Conservation (phyloP, 2,888 invertebrate genomes). For the Leucoptera coffeella region DNA sequence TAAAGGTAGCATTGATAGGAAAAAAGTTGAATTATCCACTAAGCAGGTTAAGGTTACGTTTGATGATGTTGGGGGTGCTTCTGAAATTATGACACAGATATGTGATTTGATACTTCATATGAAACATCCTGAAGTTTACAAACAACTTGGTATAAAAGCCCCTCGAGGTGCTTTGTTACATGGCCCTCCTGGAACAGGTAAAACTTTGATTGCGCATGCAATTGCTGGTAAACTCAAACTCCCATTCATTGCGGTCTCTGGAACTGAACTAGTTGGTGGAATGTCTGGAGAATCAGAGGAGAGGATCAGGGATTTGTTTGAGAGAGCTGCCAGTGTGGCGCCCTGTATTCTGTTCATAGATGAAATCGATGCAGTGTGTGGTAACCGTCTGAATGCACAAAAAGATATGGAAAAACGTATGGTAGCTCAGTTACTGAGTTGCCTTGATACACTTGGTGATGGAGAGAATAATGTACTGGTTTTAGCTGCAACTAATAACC, state of each 20-base stretch:
- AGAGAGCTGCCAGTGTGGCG: conserved; percentile 66
- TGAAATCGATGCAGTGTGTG: conserved; percentile 95
- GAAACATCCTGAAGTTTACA: conserved; percentile 86
- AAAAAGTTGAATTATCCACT: conserved; percentile 22
- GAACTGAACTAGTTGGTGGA: conserved; percentile 89
- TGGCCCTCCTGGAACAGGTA: conserved; percentile 95
- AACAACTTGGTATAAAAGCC: conserved; percentile 75
- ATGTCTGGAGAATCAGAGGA: conserved; percentile 96
- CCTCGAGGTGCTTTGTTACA: conserved; percentile 89
- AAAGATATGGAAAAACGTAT: conserved; percentile 95
- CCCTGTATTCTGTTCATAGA: conserved; percentile 91
- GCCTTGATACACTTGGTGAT: conserved; percentile 71
- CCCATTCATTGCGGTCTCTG: conserved; percentile 80
- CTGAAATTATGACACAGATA: conserved; percentile 61
- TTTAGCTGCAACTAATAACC: conserved; percentile 93
- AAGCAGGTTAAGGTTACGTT: conserved; percentile 53
- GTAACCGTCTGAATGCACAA: conserved; percentile 82
- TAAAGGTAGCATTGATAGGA: conserved; percentile 17
- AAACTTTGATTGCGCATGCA: conserved; percentile 74
- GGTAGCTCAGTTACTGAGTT: conserved; percentile 85
- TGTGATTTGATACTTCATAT: conserved; percentile 78
- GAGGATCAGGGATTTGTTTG: conserved; percentile 85
- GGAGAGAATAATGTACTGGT: conserved; percentile 65
- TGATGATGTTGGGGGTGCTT: conserved; percentile 77
- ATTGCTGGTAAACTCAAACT: conserved; percentile 81